phyloP scores from a whole-genome alignment of 2,113 vertebrate species.

The Himantopus leucocephalus region DNA sequence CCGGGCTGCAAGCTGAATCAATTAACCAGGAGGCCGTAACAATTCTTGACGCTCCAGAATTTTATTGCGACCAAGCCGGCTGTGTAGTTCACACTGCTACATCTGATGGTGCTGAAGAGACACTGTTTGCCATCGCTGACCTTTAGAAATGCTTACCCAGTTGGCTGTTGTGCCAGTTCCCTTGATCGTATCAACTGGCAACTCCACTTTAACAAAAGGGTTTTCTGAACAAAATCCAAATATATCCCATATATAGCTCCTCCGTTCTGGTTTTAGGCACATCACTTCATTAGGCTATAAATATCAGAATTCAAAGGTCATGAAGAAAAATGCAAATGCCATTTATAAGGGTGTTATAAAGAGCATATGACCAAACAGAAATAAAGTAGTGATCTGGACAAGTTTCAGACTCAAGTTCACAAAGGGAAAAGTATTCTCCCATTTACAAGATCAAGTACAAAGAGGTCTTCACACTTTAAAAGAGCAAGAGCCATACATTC shows the following conservation, averaged over 20 bases:
- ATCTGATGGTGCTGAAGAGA: background rate
- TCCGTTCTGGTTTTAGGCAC: background rate
- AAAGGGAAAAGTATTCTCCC: background rate
- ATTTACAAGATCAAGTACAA: slow-evolving; percentile 34
- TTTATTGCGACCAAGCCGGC: background rate
- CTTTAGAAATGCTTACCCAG: background rate
- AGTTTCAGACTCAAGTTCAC: background rate
- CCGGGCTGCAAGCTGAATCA: background rate
- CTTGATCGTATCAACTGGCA: background rate
- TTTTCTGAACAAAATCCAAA: background rate
- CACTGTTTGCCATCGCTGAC: background rate
- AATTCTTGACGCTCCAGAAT: background rate
- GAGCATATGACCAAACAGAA: background rate
- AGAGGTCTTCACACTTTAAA: background rate
- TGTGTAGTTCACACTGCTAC: background rate
- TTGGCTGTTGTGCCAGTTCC: background rate
- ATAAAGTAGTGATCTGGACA: background rate
- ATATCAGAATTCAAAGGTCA: background rate
- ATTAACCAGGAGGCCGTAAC: background rate
- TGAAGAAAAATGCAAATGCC: background rate
- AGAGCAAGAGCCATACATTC: slow-evolving; percentile 23
- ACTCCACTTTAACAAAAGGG: background rate
- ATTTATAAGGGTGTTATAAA: background rate
- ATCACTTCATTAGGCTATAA: background rate
- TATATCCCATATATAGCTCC: background rate